Percentiles rank a stretch among this genome's conserved stretches.
These are phyloP conservation scores for Acanthurus tractus DNA, from an alignment of 2,797 vertebrate genomes.

Conservation along the genomic window DNA sequence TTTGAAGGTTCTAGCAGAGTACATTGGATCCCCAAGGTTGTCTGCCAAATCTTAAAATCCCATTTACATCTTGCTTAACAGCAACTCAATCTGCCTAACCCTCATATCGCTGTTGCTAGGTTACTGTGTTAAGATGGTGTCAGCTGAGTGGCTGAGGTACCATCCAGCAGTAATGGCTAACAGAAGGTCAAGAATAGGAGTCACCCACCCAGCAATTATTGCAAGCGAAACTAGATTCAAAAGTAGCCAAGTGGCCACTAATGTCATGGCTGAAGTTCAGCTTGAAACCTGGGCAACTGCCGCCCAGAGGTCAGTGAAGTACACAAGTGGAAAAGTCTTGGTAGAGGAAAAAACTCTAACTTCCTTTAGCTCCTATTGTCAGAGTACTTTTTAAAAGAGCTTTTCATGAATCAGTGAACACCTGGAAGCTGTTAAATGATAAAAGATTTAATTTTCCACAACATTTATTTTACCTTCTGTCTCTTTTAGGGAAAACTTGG, in stretches of 20 bases:
- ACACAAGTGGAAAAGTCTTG: slow-evolving; percentile 20
- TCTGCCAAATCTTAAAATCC: background rate
- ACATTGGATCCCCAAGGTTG: background rate
- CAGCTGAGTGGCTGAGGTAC: slow-evolving; percentile 10
- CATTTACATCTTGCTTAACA: background rate
- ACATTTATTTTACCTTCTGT: background rate
- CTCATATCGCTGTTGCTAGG: slow-evolving; percentile 43
- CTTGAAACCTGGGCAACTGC: background rate
- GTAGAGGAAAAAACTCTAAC: slow-evolving; percentile 16
- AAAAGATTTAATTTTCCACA: background rate
- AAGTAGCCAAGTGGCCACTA: background rate
- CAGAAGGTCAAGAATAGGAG: slow-evolving; percentile 15
- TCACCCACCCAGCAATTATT: slow-evolving; percentile 29
- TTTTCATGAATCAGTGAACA: slow-evolving; percentile 11
- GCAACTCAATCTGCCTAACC: background rate
- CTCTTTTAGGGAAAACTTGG: background rate
- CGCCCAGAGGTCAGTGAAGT: slow-evolving; percentile 29
- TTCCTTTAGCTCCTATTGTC: background rate
- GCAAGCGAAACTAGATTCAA: slow-evolving; percentile 14
- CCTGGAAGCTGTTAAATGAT: slow-evolving; percentile 4
- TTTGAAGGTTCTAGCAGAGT: background rate
- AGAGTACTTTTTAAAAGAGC: slow-evolving; percentile 15
- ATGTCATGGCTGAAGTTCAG: background rate
- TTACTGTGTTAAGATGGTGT: slow-evolving; percentile 23
- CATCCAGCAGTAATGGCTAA: slow-evolving; percentile 14